Evolutionary conservation across 2,113 vertebrate species (phyloP).

Genomic region (Noturus placidus): DNA sequence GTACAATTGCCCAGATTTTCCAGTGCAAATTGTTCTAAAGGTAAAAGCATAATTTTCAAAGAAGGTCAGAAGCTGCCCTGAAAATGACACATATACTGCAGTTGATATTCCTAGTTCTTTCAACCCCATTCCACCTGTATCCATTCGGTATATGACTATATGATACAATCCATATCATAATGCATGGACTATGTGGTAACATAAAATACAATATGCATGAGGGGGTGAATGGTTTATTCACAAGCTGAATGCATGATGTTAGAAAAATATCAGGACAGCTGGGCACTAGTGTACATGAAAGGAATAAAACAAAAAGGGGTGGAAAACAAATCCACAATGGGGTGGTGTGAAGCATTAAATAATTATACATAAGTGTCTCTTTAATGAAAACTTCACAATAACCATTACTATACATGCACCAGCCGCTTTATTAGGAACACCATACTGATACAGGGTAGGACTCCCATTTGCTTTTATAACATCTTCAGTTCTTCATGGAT

Average conservation of each 20-base stretch:
- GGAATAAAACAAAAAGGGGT: not conserved
- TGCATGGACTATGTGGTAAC: not conserved
- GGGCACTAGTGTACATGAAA: not conserved
- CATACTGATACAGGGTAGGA: not conserved
- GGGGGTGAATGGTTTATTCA: not conserved
- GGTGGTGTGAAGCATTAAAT: not conserved
- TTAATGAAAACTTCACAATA: not conserved
- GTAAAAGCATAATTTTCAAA: slow-evolving; percentile 12
- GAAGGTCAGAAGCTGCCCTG: not conserved
- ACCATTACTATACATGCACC: not conserved
- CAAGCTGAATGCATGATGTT: not conserved
- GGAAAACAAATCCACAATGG: not conserved
- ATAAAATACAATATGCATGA: slow-evolving; percentile 3
- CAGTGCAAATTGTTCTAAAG: slow-evolving; percentile 7
- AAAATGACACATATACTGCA: not conserved
- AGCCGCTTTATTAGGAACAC: not conserved
- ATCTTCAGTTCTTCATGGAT: not conserved
- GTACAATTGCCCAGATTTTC: slow-evolving; percentile 9
- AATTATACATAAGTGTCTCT: not conserved
- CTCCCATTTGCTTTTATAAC: not conserved
- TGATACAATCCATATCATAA: not conserved
- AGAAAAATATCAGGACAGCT: not conserved
- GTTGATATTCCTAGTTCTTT: not conserved
- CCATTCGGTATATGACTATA: not conserved
- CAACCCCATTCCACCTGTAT: not conserved